Evolutionary conservation across 2,113 vertebrate genomes (phyloP).

Genomic region (Bos taurus): DNA sequence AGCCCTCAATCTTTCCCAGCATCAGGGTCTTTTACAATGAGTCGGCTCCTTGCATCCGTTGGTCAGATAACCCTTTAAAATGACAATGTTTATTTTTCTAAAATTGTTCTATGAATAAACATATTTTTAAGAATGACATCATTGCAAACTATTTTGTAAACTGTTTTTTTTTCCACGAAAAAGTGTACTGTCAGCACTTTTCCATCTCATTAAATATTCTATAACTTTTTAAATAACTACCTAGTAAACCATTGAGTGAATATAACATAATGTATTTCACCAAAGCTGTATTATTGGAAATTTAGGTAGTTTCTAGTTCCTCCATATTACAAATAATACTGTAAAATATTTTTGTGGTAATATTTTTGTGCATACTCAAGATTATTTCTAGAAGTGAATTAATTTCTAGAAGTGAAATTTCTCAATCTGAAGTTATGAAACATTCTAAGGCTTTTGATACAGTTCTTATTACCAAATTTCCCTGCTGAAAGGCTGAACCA

Average conservation of each 20-base stretch:
- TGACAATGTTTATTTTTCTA: conserved; percentile 13
- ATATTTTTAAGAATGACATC: conserved; percentile 11
- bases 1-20: not conserved
- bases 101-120: conserved; percentile 2
- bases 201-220: not conserved
- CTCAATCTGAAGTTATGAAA: conserved; percentile 41
- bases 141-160: not conserved
- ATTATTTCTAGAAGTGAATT: conserved; percentile 52
- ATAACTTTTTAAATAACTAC: not conserved
- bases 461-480: conserved; percentile 51
- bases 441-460: conserved; percentile 45
- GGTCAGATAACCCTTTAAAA: not conserved
- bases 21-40: not conserved
- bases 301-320: not conserved
- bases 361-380: not conserved
- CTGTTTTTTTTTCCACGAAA: not conserved
- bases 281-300: not conserved
- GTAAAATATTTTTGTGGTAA: conserved; percentile 3
- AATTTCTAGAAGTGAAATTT: conserved; percentile 54
- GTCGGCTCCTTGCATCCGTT: not conserved
- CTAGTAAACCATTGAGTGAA: not conserved
- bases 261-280: not conserved
- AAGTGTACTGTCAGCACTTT: not conserved
- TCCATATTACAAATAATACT: conserved; percentile 20
- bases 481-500: not conserved